Conservation (phyloP, 2,797 vertebrate genomes). For the Cheirogaleus major region DNA sequence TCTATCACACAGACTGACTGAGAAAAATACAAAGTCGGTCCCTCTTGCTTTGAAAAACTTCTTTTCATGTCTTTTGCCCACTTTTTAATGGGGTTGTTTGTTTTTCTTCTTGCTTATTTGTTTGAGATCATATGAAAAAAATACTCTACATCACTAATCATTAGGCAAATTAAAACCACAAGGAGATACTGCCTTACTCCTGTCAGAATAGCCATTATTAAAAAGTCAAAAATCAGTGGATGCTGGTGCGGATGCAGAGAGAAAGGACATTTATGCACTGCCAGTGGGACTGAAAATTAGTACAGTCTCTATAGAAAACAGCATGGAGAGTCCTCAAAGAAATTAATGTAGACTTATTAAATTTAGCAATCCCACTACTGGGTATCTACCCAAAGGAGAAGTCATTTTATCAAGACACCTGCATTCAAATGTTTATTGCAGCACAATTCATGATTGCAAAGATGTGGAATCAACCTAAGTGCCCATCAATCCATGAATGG, state of each 20-base stretch:
- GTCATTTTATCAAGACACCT: not conserved
- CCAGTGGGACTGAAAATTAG: not conserved
- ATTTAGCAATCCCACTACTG: too few species aligned
- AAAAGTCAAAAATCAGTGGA: not conserved
- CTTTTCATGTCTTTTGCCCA: not conserved
- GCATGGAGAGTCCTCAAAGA: not conserved
- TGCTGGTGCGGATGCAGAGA: not conserved
- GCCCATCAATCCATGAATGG: not conserved
- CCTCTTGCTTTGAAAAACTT: not conserved
- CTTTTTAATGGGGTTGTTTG: not conserved
- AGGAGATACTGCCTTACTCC: not conserved
- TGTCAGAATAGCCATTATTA: not conserved
- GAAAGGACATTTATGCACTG: not conserved
- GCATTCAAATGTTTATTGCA: not conserved
- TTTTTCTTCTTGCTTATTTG: not conserved
- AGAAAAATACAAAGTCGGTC: not conserved
- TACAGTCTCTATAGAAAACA: not conserved
- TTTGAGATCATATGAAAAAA: not conserved
- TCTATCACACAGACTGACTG: not conserved
- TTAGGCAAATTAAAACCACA: not conserved
- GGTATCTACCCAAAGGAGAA: not conserved
- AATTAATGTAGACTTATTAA: not conserved
- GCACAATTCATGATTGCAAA: not conserved
- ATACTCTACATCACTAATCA: not conserved
- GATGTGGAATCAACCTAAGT: too few species aligned